A percentile compares a stretch with the other conserved stretches of the same genome.
Conservation (phyloP, 2,113 vertebrate species). For the Neoarius graeffei region DNA sequence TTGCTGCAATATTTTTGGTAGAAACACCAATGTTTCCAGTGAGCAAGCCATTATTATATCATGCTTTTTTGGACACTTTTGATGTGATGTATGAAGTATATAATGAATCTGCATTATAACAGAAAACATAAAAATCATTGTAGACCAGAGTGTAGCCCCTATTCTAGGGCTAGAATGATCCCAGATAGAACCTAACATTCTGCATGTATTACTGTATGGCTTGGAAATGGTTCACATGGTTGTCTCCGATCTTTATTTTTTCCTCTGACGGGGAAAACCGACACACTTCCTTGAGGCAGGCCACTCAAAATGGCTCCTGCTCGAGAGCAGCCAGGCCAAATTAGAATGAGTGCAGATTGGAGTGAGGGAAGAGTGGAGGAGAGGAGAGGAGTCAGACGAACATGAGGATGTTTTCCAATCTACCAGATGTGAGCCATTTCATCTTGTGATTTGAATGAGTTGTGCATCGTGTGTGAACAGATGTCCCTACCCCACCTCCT, state of each 20-base stretch:
- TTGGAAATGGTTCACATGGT: background rate
- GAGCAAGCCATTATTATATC: background rate
- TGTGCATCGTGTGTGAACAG: conserved; percentile 81
- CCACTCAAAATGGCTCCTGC: conserved; percentile 65
- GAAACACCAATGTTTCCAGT: background rate
- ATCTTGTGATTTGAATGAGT: conserved; percentile 83
- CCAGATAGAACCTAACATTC: background rate
- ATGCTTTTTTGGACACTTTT: background rate
- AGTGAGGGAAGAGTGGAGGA: conserved; percentile 52
- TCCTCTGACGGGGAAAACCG: background rate
- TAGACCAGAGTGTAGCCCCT: too few species aligned
- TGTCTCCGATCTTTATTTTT: conserved; percentile 15
- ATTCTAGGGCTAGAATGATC: background rate
- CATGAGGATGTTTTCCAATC: conserved; percentile 72
- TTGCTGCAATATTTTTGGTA: background rate
- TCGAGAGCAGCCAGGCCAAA: conserved; percentile 64
- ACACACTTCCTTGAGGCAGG: conserved; percentile 46
- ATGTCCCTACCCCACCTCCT: conserved; percentile 80
- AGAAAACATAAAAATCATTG: background rate
- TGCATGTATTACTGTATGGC: background rate
- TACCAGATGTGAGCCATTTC: conserved; percentile 81
- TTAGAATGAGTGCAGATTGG: conserved; percentile 62
- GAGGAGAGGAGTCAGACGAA: conserved; percentile 41
- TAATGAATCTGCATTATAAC: background rate
- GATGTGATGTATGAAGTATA: background rate